Percentiles rank a stretch among this genome's conserved stretches.
phyloP scores from a whole-genome alignment of 2,888 invertebrate genomes.

The Mesochorus sp. region DNA sequence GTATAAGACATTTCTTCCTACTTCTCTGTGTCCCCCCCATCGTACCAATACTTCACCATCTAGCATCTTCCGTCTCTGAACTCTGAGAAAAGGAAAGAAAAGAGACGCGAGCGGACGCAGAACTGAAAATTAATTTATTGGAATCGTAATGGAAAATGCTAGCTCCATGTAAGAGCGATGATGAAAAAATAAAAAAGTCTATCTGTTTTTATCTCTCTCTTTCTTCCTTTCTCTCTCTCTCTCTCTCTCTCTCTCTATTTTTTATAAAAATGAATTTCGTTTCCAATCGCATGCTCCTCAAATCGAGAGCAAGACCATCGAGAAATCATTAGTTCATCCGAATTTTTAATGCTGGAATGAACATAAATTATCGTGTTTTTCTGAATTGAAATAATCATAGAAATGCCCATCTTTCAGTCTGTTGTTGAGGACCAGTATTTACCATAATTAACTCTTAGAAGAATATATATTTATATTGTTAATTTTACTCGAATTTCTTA shows the following conservation, averaged over 20 bases:
- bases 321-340: slow-evolving; percentile 41
- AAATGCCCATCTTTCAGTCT: too few species aligned
- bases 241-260: not conserved
- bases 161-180: slow-evolving; percentile 64
- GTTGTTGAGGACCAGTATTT: too few species aligned
- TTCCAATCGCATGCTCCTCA: slow-evolving; percentile 6
- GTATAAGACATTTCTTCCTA: slow-evolving; percentile 67
- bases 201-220: not conserved
- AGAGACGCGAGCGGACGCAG: slow-evolving; percentile 61
- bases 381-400: too few species aligned
- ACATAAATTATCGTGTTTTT: too few species aligned
- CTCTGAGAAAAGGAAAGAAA: slow-evolving; percentile 56
- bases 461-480: too few species aligned
- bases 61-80: slow-evolving; percentile 44
- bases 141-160: slow-evolving; percentile 74
- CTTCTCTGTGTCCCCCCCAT: not conserved
- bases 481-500: too few species aligned
- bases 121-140: slow-evolving; percentile 76
- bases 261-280: slow-evolving; percentile 65
- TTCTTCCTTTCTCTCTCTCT: not conserved
- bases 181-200: slow-evolving; percentile 66
- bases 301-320: not conserved
- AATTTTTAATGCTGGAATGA: too few species aligned
- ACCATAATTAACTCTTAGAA: too few species aligned
- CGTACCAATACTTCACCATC: slow-evolving; percentile 34